Base-by-base conservation (phyloP, 2,888 invertebrate species). In the Aphodius granarius region DNA sequence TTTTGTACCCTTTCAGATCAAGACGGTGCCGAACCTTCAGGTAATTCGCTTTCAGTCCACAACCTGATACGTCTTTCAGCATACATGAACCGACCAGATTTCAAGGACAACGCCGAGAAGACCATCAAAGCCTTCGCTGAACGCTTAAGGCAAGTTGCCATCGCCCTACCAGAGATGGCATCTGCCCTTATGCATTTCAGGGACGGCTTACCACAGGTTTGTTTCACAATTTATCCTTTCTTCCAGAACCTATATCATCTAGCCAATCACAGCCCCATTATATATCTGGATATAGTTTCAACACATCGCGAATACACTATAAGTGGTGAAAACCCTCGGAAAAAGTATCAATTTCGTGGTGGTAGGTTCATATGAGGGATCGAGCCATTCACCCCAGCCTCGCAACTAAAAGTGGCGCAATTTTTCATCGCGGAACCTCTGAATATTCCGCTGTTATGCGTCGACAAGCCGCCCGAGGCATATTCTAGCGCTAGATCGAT, bases 1-100 rank as follows among this genome's bases (percentile, higher is more conserved):
- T 72, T 73, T 66, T 73, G 19, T 66, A 78, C 82, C 79, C 77
- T 85, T 88, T 64, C 85, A 97, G 97, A 96, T 86, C 95, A 96
- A 87, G 98, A 98, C 85, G 97, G 97, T 15, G 97, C 97, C 0
- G 97, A 98, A 84, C 98, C 98, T 0, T 94, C 94, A 63, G 95
- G 97, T 43, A 98, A 98, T 86, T 97, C 97, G 66, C 94, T 97
- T 0, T 89, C 97, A 0, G 94, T 94, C 18, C 91, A 91, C 82
- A 98, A 98, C 88, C 88, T 97, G 16, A 89, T 94, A 23, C 90
- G 95, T 5, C 88, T 97, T 20, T 90, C 94, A 0, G 90, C 92
- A 0, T 92, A 95, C 83, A 90, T 93, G 63, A 91, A 92, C 83
- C 89, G 91, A 62, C 81, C 87, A 0, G 91, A 92, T 16, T 88